Conservation (phyloP, 2,888 invertebrate species). For the Pogonocherus hispidulus region DNA sequence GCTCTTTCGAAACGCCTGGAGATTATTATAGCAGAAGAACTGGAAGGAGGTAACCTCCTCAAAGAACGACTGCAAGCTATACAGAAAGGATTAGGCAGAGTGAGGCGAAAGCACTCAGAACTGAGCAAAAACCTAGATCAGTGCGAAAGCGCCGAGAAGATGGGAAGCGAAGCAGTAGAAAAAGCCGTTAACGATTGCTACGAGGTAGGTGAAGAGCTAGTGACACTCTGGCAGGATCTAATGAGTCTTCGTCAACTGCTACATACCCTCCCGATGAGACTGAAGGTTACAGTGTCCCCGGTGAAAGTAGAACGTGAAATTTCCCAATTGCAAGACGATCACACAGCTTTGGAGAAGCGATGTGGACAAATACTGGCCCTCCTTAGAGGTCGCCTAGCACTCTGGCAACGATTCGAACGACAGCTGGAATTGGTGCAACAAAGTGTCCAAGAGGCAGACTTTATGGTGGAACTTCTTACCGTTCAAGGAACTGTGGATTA, state of each 20-base stretch:
- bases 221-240: constrained; percentile 83
- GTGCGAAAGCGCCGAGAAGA: constrained; percentile 80
- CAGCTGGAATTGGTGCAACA: constrained; percentile 85
- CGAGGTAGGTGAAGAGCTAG: constrained; percentile 78
- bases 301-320: constrained; percentile 79
- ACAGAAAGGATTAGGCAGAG: constrained; percentile 78
- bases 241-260: constrained; percentile 81
- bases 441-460: constrained; percentile 87
- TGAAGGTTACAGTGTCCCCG: constrained; percentile 84
- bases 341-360: constrained; percentile 79
- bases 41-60: constrained; percentile 81
- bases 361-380: constrained; percentile 78
- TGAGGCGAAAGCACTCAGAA: constrained; percentile 78
- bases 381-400: constrained; percentile 75
- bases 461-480: constrained; percentile 88
- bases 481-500: constrained; percentile 90
- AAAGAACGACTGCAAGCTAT: constrained; percentile 82
- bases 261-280: constrained; percentile 82
- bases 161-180: constrained; percentile 84
- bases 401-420: constrained; percentile 85
- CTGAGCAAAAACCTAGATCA: constrained; percentile 76
- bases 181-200: constrained; percentile 82
- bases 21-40: constrained; percentile 81
- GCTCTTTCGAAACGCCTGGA: constrained; percentile 80
- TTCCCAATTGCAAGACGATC: constrained; percentile 80